Evolutionary conservation across 1,140 invertebrate genomes (phyloP), one percentile per base, ranked within the genome.

Genomic region (Parasteatoda tepidariorum): DNA sequence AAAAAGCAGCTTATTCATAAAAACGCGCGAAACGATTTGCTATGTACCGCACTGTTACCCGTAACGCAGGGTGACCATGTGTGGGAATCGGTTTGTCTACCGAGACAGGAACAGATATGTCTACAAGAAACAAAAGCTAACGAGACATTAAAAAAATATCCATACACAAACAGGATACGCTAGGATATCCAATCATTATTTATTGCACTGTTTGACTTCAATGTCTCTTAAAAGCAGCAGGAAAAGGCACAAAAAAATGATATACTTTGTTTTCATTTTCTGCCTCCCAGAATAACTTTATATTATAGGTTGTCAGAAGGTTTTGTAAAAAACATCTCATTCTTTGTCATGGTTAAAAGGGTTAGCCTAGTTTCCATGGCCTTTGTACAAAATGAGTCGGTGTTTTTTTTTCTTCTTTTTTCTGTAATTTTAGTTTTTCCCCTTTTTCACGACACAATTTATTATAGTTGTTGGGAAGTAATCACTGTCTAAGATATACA

Each of bases 101-200:
- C 71, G 66, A 70, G 33, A 82, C 78, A 67, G 70, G 67, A 71
- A 82, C 55, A 67, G 78, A 82, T 82, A 82, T 82, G 78, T 71
- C 55, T 54, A 62, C 54, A 18, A 22, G 30, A 71, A 82, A 82
- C 78, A 82, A 82, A 82, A 66, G 66, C 66, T 82, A 82, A 82
- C 78, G 66, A 82, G 78, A 41, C 22, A 79, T 26, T 68, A 71
- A 82, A 70, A 57, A 61, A 31, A n/a, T 48, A 22, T 61, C 55
- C 31, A n/a, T 30, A 26, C 31, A 57, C 41, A 62, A 68, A 68
- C 62, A 79, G 78, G 61, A 82, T 82, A 82, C 41, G 48, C 48
- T 31, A 31, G 54, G 66, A 71, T 61, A 59, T 30, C 30, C 66
- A 62, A 70, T 82, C 78, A 41, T 62, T 82, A 82, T 70, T 82